phyloP scores from a whole-genome alignment of 2,113 vertebrate species.

The Catharus fuscescens region DNA sequence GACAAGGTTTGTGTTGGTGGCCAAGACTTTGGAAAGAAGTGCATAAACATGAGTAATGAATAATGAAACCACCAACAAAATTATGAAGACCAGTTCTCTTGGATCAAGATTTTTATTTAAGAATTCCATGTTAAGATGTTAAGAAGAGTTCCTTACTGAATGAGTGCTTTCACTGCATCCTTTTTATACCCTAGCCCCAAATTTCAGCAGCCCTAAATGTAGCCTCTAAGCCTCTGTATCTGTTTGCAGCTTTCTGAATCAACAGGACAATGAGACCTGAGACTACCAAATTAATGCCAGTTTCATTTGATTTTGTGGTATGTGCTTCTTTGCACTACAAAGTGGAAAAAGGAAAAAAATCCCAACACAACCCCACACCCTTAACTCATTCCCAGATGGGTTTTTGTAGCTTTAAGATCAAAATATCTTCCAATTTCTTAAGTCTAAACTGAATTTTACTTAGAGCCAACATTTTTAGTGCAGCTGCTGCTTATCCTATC shows the following conservation, averaged over 20 bases:
- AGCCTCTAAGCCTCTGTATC: slow-evolving; percentile 28
- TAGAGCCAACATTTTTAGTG: not conserved
- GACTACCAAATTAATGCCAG: slow-evolving; percentile 58
- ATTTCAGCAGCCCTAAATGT: slow-evolving; percentile 39
- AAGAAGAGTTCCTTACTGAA: slow-evolving; percentile 8
- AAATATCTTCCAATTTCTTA: slow-evolving; percentile 58
- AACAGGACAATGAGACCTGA: slow-evolving; percentile 55
- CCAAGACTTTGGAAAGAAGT: slow-evolving; percentile 4
- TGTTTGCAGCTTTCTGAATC: slow-evolving; percentile 64
- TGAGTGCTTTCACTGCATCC: not conserved
- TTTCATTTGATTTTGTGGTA: slow-evolving; percentile 65
- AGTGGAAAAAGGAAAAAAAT: not conserved
- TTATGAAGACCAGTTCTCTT: not conserved
- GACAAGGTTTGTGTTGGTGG: not conserved
- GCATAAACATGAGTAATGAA: slow-evolving; percentile 30
- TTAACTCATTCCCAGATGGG: slow-evolving; percentile 30
- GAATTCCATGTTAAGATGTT: slow-evolving; percentile 16
- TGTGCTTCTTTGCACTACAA: slow-evolving; percentile 61
- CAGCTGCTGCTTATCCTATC: not conserved
- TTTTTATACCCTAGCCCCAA: not conserved
- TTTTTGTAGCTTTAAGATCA: slow-evolving; percentile 51
- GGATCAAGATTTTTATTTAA: not conserved
- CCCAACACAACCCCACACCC: not conserved
- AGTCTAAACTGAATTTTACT: slow-evolving; percentile 32
- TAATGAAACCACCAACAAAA: slow-evolving; percentile 25